A percentile compares a stretch with the other conserved stretches of the same genome.
Evolutionary conservation across 2,113 vertebrate species (phyloP).

Genomic region (Petaurus breviceps): DNA sequence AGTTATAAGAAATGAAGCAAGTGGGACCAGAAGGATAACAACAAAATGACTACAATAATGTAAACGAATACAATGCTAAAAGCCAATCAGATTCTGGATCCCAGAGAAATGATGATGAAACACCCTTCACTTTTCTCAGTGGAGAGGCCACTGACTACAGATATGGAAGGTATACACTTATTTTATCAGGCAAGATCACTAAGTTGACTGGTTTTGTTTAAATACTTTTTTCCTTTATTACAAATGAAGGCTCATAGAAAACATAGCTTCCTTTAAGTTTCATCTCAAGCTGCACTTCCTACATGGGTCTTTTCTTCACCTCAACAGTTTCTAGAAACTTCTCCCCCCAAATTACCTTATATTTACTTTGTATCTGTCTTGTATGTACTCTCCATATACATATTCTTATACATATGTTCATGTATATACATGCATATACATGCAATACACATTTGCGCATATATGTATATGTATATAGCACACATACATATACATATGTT

Average conservation of each 20-base stretch:
- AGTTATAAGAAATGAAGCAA: background rate
- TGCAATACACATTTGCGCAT: background rate
- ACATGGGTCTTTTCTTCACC: background rate
- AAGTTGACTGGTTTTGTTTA: background rate
- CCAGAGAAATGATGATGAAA: background rate
- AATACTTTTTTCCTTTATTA: background rate
- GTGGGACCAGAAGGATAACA: background rate
- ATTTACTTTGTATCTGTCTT: background rate
- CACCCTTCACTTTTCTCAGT: background rate
- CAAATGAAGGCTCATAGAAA: background rate
- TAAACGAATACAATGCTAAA: background rate
- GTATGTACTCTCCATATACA: background rate
- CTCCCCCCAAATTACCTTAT: background rate
- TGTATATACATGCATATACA: background rate
- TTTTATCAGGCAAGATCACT: background rate
- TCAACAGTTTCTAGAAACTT: background rate
- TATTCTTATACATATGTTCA: background rate
- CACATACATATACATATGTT: no score
- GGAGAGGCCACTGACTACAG: background rate
- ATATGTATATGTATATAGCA: no score
- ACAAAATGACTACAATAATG: background rate
- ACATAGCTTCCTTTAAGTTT: background rate
- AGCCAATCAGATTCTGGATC: background rate
- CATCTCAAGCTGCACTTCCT: background rate
- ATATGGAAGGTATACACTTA: background rate